Conservation (phyloP, 2,888 invertebrate species). For the Caradrina kadenii region DNA sequence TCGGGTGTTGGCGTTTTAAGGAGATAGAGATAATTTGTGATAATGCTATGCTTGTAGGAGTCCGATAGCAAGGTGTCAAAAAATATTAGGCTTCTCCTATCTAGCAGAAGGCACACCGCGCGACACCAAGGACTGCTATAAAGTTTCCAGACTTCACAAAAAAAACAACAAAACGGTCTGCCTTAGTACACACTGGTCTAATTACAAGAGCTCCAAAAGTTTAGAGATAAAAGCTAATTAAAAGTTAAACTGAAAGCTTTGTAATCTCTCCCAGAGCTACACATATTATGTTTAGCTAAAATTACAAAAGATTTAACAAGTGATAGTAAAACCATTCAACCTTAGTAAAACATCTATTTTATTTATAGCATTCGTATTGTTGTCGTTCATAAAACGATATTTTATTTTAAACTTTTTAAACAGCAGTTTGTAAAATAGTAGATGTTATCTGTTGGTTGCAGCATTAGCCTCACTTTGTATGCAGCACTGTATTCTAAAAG, state of each 20-base stretch:
- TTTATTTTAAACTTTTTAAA: slow-evolving; percentile 9
- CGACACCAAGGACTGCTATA: neutral
- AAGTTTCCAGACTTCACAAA: neutral
- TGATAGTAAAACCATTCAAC: neutral
- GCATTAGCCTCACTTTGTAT: slow-evolving; percentile 22
- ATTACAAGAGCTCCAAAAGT: neutral
- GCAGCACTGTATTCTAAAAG: slow-evolving; percentile 31
- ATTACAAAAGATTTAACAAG: neutral
- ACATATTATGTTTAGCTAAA: neutral
- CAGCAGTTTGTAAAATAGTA: slow-evolving; percentile 25
- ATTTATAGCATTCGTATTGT: neutral
- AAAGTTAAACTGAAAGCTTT: neutral
- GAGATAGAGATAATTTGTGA: slow-evolving; percentile 8
- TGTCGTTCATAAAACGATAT: slow-evolving; percentile 7
- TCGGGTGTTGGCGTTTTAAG: neutral
- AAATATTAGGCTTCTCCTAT: too few species aligned
- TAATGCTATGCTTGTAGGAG: neutral
- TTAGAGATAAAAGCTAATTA: neutral
- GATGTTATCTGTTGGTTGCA: slow-evolving; percentile 28
- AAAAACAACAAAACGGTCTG: neutral
- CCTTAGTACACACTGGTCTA: neutral
- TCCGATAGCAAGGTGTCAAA: too few species aligned
- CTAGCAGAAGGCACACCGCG: neutral
- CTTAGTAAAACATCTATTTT: neutral
- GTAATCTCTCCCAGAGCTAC: neutral